Evolutionary conservation across 2,888 invertebrate species (phyloP).

Genomic region (Smittia aterrima): DNA sequence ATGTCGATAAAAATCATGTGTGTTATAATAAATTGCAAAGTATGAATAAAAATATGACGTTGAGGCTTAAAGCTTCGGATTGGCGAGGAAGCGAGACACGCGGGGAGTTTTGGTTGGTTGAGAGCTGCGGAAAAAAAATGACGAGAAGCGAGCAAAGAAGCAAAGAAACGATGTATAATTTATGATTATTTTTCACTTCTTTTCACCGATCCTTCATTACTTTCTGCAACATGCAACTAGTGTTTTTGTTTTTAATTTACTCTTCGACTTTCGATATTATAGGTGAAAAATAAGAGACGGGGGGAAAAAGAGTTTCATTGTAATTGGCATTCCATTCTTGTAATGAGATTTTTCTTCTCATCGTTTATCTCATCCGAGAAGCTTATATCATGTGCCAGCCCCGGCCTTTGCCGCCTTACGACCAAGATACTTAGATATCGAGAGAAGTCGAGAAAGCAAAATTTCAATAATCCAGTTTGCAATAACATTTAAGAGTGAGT

Average conservation of each 20-base stretch:
- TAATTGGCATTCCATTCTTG: constrained; percentile 32
- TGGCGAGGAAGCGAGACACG: constrained; percentile 8
- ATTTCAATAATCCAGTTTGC: constrained; percentile 36
- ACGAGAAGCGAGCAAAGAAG: not conserved
- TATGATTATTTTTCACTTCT: constrained; percentile 38
- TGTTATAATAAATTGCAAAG: not conserved
- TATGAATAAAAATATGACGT: constrained; percentile 20
- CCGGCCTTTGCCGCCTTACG: not conserved
- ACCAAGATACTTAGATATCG: not conserved
- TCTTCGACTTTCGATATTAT: not conserved
- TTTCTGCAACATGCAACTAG: constrained; percentile 35
- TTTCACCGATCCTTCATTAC: constrained; percentile 39
- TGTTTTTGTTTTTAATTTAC: constrained; percentile 24
- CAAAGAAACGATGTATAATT: constrained; percentile 34
- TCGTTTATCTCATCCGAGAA: constrained; percentile 27
- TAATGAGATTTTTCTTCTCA: constrained; percentile 36
- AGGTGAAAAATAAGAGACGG: not conserved
- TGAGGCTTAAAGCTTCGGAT: constrained; percentile 28
- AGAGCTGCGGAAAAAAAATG: constrained; percentile 14
- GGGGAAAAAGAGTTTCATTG: constrained; percentile 29
- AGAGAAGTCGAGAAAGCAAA: not conserved
- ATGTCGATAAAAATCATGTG: not conserved
- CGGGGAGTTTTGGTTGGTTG: constrained; percentile 25
- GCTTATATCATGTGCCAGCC: not conserved
- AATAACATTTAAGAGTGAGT: not conserved